Conservation (phyloP, 2,797 vertebrate genomes). For the Sebastes baramenuke region DNA sequence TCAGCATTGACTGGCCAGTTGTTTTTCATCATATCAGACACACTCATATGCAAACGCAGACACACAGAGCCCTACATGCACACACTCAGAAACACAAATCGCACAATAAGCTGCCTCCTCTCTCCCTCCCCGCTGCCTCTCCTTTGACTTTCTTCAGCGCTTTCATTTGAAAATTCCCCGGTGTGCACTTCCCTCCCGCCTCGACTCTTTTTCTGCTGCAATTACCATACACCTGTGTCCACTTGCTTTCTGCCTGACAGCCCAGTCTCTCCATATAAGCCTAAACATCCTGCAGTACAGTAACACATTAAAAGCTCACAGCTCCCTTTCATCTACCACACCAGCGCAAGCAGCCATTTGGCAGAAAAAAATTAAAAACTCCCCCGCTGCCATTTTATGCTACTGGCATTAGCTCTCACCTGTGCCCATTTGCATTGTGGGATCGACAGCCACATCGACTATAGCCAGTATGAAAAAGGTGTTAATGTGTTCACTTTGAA, state of each 20-base stretch:
- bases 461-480: constrained; percentile 17
- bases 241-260: constrained; percentile 62
- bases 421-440: constrained; percentile 52
- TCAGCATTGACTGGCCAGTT: neutral
- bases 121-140: neutral
- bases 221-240: constrained; percentile 72
- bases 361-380: neutral
- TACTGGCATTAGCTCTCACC: constrained; percentile 51
- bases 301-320: constrained; percentile 57
- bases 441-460: constrained; percentile 30
- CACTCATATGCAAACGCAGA: neutral
- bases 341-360: constrained; percentile 57
- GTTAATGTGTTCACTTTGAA: constrained; percentile 36
- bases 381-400: constrained; percentile 51
- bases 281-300: constrained; percentile 54
- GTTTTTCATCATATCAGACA: neutral
- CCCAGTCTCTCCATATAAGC: constrained; percentile 47
- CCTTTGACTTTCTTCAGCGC: constrained; percentile 42
- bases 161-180: constrained; percentile 54
- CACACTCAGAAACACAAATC: constrained; percentile 2
- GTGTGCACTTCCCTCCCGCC: constrained; percentile 41
- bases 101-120: neutral
- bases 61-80: neutral
- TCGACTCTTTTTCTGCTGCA: constrained; percentile 40
- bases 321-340: constrained; percentile 67